Evolutionary conservation across 2,797 vertebrate genomes (phyloP).

Genomic region (Rallus crepitans): DNA sequence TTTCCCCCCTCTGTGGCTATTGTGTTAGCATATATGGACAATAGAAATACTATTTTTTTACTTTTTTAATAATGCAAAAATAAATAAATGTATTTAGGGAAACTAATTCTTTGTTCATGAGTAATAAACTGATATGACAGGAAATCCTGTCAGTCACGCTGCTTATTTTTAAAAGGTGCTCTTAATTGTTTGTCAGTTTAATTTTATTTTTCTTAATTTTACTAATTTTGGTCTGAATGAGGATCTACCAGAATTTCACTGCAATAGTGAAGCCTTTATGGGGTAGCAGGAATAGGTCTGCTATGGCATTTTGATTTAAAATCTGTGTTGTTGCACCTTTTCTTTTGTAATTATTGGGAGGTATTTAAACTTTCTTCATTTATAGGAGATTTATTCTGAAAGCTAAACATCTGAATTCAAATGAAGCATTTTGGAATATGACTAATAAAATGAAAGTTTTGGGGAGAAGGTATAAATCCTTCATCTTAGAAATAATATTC

Average conservation of each 20-base stretch:
- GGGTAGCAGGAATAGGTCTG: neutral
- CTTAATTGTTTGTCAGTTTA: neutral
- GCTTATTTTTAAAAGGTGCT: neutral
- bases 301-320: neutral
- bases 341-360: accelerated
- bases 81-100: neutral
- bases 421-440: neutral
- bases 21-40: neutral
- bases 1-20: neutral
- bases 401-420: neutral
- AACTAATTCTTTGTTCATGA: neutral
- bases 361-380: neutral
- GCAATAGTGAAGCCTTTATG: neutral
- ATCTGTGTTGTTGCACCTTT: neutral
- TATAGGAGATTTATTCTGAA: neutral
- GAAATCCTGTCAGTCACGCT: neutral
- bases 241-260: neutral
- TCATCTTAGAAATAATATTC: neutral
- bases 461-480: neutral
- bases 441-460: neutral
- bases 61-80: neutral
- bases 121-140: neutral
- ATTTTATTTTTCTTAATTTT: neutral
- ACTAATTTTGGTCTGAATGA: neutral
- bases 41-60: neutral